phyloP scores from a whole-genome alignment of 2,888 invertebrate species.

The Drosophila anomalata region DNA sequence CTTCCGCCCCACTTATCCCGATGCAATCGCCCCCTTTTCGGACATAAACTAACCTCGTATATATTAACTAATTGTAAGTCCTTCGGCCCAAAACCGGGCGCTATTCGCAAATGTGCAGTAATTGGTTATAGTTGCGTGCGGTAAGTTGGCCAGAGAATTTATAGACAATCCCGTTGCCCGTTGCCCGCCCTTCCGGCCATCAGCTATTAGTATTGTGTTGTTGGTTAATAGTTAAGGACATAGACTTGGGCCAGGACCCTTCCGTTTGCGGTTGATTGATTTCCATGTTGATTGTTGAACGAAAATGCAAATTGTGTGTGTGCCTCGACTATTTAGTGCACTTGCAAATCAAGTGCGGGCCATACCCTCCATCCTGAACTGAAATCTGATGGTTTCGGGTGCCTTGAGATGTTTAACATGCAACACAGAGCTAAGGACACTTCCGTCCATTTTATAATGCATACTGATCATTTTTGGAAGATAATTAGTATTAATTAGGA shows the following conservation, averaged over 20 bases:
- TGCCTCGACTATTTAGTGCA: constrained; percentile 51
- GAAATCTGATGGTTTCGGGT: constrained; percentile 4
- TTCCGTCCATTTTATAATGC: constrained; percentile 5
- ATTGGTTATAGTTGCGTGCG: constrained; percentile 72
- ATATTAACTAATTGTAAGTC: constrained; percentile 65
- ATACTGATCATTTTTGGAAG: not conserved
- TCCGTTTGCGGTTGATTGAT: constrained; percentile 71
- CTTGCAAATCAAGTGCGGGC: constrained; percentile 33
- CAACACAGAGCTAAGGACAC: not conserved
- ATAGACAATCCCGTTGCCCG: not conserved
- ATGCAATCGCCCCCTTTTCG: constrained; percentile 16
- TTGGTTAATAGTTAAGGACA: constrained; percentile 64
- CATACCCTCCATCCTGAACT: constrained; percentile 9
- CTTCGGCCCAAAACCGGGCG: constrained; percentile 36
- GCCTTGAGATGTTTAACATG: not conserved
- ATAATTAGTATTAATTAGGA: constrained; percentile 1
- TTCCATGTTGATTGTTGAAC: constrained; percentile 69
- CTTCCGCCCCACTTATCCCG: constrained; percentile 38
- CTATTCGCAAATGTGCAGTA: constrained; percentile 73
- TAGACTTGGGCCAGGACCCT: constrained; percentile 26
- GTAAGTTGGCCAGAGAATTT: constrained; percentile 13
- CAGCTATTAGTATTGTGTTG: constrained; percentile 69
- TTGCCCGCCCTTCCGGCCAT: constrained; percentile 9
- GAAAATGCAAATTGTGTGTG: constrained; percentile 63
- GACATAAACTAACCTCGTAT: constrained; percentile 59